Conservation (phyloP, 2,888 invertebrate species). For the Silvanus unidentatus region DNA sequence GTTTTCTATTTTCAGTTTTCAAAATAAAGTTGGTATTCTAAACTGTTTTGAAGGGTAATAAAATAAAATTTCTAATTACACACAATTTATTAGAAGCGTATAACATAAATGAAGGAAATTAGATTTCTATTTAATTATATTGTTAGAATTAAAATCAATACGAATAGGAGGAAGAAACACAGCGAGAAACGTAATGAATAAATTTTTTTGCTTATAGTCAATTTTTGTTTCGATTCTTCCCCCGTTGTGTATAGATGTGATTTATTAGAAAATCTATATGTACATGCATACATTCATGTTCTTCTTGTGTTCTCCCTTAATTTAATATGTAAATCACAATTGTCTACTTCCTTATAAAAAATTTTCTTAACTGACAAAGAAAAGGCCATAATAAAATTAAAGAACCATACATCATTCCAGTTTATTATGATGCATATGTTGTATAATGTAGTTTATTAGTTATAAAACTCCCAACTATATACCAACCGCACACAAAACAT, state of each 20-base stretch:
- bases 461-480: not conserved
- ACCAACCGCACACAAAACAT: no score
- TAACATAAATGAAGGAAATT: no score
- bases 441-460: slow-evolving; percentile 1
- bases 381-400: slow-evolving; percentile 12
- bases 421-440: slow-evolving; percentile 1
- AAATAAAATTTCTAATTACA: no score
- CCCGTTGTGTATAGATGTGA: not conserved
- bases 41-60: no score
- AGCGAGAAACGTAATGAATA: no score
- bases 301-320: not conserved
- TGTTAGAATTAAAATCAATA: no score
- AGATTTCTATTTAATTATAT: no score
- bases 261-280: not conserved
- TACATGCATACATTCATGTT: not conserved
- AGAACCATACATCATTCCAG: not conserved
- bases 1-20: no score
- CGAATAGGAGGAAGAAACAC: no score
- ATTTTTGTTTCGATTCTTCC: not conserved
- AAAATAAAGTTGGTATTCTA: no score
- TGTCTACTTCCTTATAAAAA: slow-evolving; percentile 19
- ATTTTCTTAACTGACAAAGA: slow-evolving; percentile 16
- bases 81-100: no score
- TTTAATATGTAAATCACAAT: slow-evolving; percentile 16
- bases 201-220: not conserved